Evolutionary conservation across 2,113 vertebrate genomes (phyloP), one percentile per base, ranked within the genome.

Genomic region (Terrapene triunguis): DNA sequence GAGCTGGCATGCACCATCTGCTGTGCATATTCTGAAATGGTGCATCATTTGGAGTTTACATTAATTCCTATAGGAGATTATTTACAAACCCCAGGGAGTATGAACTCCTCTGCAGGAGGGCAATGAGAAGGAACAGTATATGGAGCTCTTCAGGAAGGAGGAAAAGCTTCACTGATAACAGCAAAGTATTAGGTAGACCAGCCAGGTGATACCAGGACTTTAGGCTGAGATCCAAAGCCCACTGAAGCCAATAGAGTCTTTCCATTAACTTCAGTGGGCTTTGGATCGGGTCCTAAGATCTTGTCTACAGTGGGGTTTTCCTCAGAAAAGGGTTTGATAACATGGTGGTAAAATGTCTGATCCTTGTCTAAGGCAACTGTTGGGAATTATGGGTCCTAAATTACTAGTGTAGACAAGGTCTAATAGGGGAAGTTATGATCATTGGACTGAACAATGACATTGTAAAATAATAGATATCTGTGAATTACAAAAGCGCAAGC

Each of bases 241-340:
- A 69, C 2, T n/a, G 21, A 44, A 85, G 13, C 80, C 19, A 85
- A 6, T 32, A n/a, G 19, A 0, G 2, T 80, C 91, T 93, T 86
- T 5, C 38, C 59, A 6, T 16, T 81, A 2, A 35, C 48, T 69
- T 3, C 57, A 2, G 2, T 47, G 0, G 0, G 29, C 62, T 91
- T 92, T 78, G 9, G 38, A 12, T 42, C 1, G 0, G 5, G 9
- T 21, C 85, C 91, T 83, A 21, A 42, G 50, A 42, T 35, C 9
- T 80, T 54, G 80, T 47, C 9, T 42, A 25, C 8, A 54, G 50
- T 35, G 48, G n/a, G 53, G 2, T 54, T 89, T 42, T 88, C 8
- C 44, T 78, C 50, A 32, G 80, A 85, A 16, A 44, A 80, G 47
- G 21, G 12, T 27, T 53, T 35, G 3, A 2, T 10, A 8, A 5